These are phyloP conservation scores for Diplodus puntazzo DNA, from an alignment of 2,797 vertebrate genomes.

Conservation along the genomic window DNA sequence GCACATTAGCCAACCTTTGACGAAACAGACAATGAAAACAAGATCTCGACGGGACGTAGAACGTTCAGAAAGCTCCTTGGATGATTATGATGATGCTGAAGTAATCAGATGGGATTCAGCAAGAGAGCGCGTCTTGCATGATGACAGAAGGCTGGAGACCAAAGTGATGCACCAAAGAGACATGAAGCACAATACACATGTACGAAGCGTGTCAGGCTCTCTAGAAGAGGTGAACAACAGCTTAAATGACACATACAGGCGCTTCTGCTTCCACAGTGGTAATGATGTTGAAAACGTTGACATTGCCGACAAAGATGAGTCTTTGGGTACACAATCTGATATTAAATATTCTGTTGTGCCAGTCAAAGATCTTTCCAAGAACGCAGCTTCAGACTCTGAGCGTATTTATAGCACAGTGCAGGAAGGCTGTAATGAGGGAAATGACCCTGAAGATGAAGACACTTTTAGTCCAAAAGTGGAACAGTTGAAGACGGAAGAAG, in stretches of 20 bases:
- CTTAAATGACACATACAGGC: constrained; percentile 83
- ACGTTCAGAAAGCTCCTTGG: constrained; percentile 88
- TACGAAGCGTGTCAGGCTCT: constrained; percentile 87
- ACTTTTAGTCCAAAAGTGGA: constrained; percentile 87
- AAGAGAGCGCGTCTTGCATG: constrained; percentile 86
- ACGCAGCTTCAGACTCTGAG: constrained; percentile 85
- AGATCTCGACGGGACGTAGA: constrained; percentile 82
- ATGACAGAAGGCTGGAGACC: constrained; percentile 81
- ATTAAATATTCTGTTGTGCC: constrained; percentile 87
- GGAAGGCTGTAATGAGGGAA: constrained; percentile 87
- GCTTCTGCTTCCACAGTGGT: constrained; percentile 83
- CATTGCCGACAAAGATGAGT: constrained; percentile 53
- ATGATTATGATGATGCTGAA: constrained; percentile 83
- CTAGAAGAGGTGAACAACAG: constrained; percentile 88
- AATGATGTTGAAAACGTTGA: constrained; percentile 80
- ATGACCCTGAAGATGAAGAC: constrained; percentile 89
- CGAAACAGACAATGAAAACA: constrained; percentile 85
- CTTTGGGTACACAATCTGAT: constrained; percentile 77
- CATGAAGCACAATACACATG: constrained; percentile 89
- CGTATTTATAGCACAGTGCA: constrained; percentile 86
- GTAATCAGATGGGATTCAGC: constrained; percentile 90
- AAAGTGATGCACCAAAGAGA: constrained; percentile 83
- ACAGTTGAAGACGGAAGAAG: constrained; percentile 87
- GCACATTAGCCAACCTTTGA: constrained; percentile 89
- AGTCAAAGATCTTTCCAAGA: constrained; percentile 79